Base-by-base conservation (phyloP, 1,140 invertebrate genomes). In the Acromyrmex heyeri region DNA sequence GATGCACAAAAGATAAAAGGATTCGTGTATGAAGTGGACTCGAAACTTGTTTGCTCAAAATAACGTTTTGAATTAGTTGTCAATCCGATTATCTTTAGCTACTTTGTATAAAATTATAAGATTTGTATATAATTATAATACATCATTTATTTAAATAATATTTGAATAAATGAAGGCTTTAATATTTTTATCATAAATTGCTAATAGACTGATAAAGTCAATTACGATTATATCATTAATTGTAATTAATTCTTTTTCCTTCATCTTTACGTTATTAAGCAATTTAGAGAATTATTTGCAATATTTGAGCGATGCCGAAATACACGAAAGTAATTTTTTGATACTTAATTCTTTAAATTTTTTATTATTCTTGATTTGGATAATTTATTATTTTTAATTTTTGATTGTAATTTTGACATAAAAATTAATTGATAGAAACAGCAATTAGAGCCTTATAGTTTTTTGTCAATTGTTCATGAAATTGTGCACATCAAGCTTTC, bases 21-120 rank as follows among this genome's bases (percentile, higher is more conserved):
- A 78, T 78, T 34, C 5, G n/a, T 16, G 8, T 4, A 14, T 34
- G 44, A 44, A 57, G 14, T 79, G 18, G 3, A 12, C 8, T 65
- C 61, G 24, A 67, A 24, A 53, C 21, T 24, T 21, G 12, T 57
- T 44, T 44, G 10, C 3, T 12, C 21, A 14, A 70, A 70, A 55
- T 57, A 79, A 79, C 34, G 38, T 57, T 81, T 57, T 38, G 16
- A 70, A 57, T 57, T 69, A 38, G 14, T 69, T 55, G 18, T 50
- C 44, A n/a, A 24, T 77, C 14, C 3, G 12, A 65, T 79, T 79
- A 64, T 14, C 6, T 34, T 79, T 67, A 53, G 34, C n/a, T 18
- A 34, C 30, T 50, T 48, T n/a, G 3, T 16, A 21, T 12, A 14
- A 79, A 34, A 18, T 27, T 34, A 44, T 21, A 48, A 67, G 61